phyloP scores from a whole-genome alignment of 2,113 vertebrate genomes.

The Bubalus kerabau region DNA sequence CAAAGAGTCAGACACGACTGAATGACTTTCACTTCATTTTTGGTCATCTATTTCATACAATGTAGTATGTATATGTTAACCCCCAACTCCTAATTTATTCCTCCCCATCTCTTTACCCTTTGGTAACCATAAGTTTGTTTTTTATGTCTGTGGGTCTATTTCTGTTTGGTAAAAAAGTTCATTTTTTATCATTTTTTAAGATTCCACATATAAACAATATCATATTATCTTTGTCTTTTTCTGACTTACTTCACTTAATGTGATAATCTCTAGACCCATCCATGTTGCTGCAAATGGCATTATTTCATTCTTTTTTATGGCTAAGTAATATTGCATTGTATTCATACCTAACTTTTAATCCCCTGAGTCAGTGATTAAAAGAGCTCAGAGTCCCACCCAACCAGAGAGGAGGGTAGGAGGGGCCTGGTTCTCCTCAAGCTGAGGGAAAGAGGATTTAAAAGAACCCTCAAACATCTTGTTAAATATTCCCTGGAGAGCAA shows the following conservation, averaged over 20 bases:
- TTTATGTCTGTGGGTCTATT: neutral
- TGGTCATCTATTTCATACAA: neutral
- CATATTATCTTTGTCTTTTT: neutral
- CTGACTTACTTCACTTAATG: neutral
- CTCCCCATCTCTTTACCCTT: neutral
- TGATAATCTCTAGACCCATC: neutral
- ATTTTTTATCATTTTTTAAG: neutral
- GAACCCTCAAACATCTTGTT: neutral
- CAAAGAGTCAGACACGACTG: neutral
- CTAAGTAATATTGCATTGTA: neutral
- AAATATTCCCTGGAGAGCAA: neutral
- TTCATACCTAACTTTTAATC: neutral
- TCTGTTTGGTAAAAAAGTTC: neutral
- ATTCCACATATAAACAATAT: neutral
- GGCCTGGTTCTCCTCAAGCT: neutral
- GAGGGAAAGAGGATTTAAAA: neutral
- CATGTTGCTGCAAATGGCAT: neutral
- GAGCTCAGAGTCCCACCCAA: neutral
- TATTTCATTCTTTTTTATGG: neutral
- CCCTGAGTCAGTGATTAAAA: neutral
- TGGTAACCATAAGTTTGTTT: neutral
- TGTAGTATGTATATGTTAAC: neutral
- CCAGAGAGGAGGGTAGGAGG: accelerated
- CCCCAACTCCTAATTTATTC: neutral
- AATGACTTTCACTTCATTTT: neutral